Evolutionary conservation across 1,140 invertebrate genomes (phyloP).

Genomic region (Oryzaephilus surinamensis): DNA sequence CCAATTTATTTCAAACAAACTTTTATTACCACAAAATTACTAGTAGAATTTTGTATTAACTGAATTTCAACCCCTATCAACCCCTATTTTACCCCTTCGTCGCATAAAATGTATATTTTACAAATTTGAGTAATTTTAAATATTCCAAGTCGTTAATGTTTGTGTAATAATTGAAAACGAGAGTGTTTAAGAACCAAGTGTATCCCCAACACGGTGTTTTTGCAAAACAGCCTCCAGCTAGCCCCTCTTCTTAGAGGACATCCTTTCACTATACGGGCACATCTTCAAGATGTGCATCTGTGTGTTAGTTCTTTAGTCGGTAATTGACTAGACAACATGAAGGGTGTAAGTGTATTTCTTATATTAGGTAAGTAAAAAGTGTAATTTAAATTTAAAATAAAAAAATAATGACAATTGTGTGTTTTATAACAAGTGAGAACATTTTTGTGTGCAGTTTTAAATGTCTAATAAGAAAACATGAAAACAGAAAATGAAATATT

Average conservation of each 20-base stretch:
- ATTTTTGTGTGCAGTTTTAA: background rate
- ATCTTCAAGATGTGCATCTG: slow-evolving; percentile 17
- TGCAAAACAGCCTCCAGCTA: slow-evolving; percentile 3
- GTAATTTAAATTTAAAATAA: background rate
- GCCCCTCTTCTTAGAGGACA: slow-evolving; percentile 19
- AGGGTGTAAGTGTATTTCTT: slow-evolving; percentile 31
- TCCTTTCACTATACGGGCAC: slow-evolving; percentile 23
- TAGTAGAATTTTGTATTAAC: no score
- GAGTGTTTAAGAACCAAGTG: slow-evolving; percentile 6
- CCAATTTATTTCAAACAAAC: no score
- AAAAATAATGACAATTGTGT: background rate
- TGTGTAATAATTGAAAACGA: slow-evolving; percentile 10
- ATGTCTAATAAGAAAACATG: background rate
- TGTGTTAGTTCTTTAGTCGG: slow-evolving; percentile 26
- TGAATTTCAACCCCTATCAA: no score
- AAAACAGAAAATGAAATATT: no score
- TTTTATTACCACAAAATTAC: no score
- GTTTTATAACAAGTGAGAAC: background rate
- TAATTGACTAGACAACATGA: slow-evolving; percentile 29
- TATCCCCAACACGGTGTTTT: slow-evolving; percentile 2
- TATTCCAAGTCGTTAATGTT: no score
- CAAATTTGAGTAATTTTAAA: no score
- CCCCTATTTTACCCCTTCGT: no score
- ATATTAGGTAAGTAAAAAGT: slow-evolving; percentile 31
- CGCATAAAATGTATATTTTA: no score